A percentile compares a stretch with the other conserved stretches of the same genome.
Evolutionary conservation across 2,888 invertebrate genomes (phyloP).

Genomic region (Aporophyla nigra): DNA sequence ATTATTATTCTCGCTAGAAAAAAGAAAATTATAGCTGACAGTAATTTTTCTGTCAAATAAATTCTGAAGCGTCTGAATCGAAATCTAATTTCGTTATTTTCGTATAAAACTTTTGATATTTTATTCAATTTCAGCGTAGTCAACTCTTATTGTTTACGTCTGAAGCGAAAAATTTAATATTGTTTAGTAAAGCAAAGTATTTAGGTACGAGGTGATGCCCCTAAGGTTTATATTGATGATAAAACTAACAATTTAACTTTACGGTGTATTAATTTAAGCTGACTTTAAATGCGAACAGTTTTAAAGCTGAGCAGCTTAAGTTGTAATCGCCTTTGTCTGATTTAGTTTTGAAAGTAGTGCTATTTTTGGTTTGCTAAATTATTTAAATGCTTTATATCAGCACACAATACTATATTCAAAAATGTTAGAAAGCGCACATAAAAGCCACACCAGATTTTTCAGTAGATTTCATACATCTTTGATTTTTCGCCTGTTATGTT

Average conservation of each 20-base stretch:
- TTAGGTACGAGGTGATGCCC: conserved; percentile 17
- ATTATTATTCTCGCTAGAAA: neutral
- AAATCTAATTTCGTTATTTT: conserved; percentile 33
- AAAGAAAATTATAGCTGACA: conserved; percentile 5
- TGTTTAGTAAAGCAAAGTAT: conserved; percentile 3
- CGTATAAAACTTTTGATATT: conserved; percentile 24
- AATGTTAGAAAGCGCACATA: neutral
- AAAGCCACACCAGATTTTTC: too few relatives aligned
- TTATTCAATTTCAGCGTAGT: conserved; percentile 22
- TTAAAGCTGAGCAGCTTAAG: neutral
- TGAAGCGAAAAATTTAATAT: conserved; percentile 16
- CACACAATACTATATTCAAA: neutral
- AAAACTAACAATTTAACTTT: conserved; percentile 7
- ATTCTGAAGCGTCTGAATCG: conserved; percentile 17
- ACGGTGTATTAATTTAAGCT: conserved; percentile 14
- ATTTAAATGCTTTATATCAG: conserved; percentile 8
- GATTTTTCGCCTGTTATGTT: neutral
- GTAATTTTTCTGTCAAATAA: conserved; percentile 22
- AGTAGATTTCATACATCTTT: too few relatives aligned
- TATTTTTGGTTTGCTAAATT: conserved; percentile 12
- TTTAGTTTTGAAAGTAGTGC: conserved; percentile 29
- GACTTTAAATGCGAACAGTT: conserved; percentile 5
- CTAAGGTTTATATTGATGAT: conserved; percentile 1
- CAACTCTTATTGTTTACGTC: conserved; percentile 20
- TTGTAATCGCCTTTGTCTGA: conserved; percentile 36